Percentiles rank a stretch among this genome's conserved stretches.
These are phyloP conservation scores for Drosophila nasuta DNA, from an alignment of 1,140 invertebrate genomes.

Conservation along the genomic window DNA sequence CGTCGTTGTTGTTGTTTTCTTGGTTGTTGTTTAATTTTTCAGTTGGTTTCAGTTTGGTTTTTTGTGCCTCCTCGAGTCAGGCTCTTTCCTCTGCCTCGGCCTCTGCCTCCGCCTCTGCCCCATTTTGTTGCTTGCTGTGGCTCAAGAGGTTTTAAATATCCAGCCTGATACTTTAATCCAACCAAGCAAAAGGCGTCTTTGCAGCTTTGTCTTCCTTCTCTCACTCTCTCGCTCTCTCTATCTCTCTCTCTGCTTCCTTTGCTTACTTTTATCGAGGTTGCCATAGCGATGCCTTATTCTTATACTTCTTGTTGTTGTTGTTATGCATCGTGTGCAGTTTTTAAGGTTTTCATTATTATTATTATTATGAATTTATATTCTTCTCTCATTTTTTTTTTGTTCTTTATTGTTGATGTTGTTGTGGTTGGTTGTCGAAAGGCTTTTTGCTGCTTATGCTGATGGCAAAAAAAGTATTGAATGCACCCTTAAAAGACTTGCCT, in stretches of 20 bases:
- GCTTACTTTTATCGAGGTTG: slow-evolving; percentile 47
- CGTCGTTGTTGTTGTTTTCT: slow-evolving; percentile 44
- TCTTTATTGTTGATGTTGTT: neutral
- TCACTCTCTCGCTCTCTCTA: slow-evolving; percentile 3
- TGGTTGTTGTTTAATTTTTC: slow-evolving; percentile 62
- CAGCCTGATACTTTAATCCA: slow-evolving; percentile 60
- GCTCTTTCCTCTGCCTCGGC: neutral
- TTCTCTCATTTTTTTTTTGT: neutral
- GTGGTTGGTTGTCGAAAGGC: neutral
- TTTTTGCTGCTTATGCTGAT: slow-evolving; percentile 9
- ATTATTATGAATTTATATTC: slow-evolving; percentile 32
- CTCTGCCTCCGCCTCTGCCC: neutral
- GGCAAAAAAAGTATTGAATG: slow-evolving; percentile 15
- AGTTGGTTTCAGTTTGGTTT: slow-evolving; percentile 61
- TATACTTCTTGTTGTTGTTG: slow-evolving; percentile 11
- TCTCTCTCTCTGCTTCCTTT: slow-evolving; percentile 17
- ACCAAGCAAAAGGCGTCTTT: slow-evolving; percentile 32
- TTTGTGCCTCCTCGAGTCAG: slow-evolving; percentile 19
- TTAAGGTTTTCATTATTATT: slow-evolving; percentile 42
- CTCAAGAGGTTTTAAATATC: slow-evolving; percentile 68
- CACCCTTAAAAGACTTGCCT: slow-evolving; percentile 33
- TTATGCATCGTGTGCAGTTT: slow-evolving; percentile 46
- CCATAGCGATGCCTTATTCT: slow-evolving; percentile 21
- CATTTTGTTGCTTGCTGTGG: slow-evolving; percentile 24
- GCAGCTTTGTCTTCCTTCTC: slow-evolving; percentile 5